phyloP scores from a whole-genome alignment of 2,888 invertebrate genomes.

The Caenorhabditis sp. region DNA sequence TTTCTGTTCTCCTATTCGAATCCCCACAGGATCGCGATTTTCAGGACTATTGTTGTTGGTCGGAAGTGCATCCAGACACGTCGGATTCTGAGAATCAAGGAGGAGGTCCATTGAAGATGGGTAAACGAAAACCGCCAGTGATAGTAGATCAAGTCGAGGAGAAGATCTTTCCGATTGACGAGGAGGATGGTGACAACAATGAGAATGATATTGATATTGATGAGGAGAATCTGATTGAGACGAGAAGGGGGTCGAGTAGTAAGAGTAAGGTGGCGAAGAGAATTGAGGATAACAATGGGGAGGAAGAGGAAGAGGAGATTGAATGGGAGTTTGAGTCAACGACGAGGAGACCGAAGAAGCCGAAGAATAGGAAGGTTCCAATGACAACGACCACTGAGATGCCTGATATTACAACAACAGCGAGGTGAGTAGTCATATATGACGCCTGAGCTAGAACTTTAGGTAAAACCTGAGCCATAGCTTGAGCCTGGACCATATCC shows the following conservation, averaged over 20 bases:
- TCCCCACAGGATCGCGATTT: not conserved
- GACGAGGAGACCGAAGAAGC: slow-evolving; percentile 26
- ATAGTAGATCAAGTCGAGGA: slow-evolving; percentile 31
- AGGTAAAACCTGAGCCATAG: too few species aligned
- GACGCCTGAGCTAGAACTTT: not conserved
- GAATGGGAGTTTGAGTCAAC: slow-evolving; percentile 51
- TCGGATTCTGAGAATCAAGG: slow-evolving; percentile 14
- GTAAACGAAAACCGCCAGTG: slow-evolving; percentile 35
- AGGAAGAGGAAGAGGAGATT: slow-evolving; percentile 37
- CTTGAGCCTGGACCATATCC: too few species aligned
- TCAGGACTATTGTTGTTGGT: slow-evolving; percentile 58
- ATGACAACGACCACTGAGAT: slow-evolving; percentile 37
- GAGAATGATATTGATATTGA: slow-evolving; percentile 3
- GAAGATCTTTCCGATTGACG: slow-evolving; percentile 33
- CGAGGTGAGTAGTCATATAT: slow-evolving; percentile 14
- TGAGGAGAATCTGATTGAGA: too few species aligned
- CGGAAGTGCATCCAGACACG: slow-evolving; percentile 39
- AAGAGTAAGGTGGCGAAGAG: slow-evolving; percentile 10
- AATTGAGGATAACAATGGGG: slow-evolving; percentile 15
- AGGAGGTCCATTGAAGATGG: slow-evolving; percentile 15
- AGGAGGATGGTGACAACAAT: slow-evolving; percentile 30
- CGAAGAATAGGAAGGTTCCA: slow-evolving; percentile 34
- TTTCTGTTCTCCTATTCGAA: not conserved
- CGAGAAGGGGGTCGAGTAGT: not conserved
- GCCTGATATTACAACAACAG: slow-evolving; percentile 26